phyloP scores from a whole-genome alignment of 2,888 invertebrate genomes.

The Trichogramma evanescens region DNA sequence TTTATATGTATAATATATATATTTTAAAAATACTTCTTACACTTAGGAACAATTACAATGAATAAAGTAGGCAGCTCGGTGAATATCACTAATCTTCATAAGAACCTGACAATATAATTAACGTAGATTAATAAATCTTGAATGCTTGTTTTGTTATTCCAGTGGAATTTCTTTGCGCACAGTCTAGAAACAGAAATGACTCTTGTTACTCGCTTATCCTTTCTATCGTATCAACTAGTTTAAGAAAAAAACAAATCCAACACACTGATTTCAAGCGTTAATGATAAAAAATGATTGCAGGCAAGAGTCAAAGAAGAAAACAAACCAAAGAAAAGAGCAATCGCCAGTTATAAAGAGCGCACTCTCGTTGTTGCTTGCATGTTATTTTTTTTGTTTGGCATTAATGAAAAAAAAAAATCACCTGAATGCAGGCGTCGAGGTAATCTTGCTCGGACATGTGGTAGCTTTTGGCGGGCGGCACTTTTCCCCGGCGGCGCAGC shows the following conservation, averaged over 20 bases:
- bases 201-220: background rate
- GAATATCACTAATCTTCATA: slow-evolving; percentile 21
- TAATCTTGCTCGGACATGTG: slow-evolving; percentile 80
- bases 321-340: background rate
- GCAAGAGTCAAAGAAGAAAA: background rate
- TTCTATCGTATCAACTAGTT: background rate
- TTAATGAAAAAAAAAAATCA: slow-evolving; percentile 47
- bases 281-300: slow-evolving; percentile 1
- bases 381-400: too few species aligned
- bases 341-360: too few species aligned
- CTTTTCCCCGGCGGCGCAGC: slow-evolving; percentile 75
- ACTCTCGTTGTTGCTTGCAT: too few species aligned
- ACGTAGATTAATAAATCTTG: slow-evolving; percentile 3
- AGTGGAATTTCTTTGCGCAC: slow-evolving; percentile 68
- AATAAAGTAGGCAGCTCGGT: slow-evolving; percentile 18
- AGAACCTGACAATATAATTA: slow-evolving; percentile 5
- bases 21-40: slow-evolving; percentile 6
- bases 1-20: slow-evolving; percentile 16
- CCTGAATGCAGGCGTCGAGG: slow-evolving; percentile 78
- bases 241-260: background rate
- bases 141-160: slow-evolving; percentile 49
- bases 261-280: background rate
- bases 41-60: slow-evolving; percentile 1
- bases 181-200: slow-evolving; percentile 53
- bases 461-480: slow-evolving; percentile 73